phyloP scores from a whole-genome alignment of 2,888 invertebrate species.

The Petrophora chlorosata region DNA sequence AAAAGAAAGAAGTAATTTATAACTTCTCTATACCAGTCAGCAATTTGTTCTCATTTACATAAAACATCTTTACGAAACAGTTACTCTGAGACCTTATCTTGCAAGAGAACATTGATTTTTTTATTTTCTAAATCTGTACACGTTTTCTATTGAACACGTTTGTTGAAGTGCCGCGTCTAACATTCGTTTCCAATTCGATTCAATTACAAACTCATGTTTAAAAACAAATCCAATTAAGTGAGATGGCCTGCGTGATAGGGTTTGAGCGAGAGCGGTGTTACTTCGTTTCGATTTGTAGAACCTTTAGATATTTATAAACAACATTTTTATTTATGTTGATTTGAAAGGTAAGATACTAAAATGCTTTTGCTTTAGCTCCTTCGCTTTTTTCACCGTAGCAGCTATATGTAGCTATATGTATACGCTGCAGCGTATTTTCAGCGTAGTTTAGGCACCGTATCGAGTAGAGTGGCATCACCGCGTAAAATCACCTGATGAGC shows the following conservation, averaged over 20 bases:
- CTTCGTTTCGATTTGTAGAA: too few species aligned
- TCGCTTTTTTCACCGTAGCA: too few species aligned
- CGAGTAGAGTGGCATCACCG: too few species aligned
- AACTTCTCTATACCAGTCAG: conserved; percentile 9
- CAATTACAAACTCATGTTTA: conserved; percentile 71
- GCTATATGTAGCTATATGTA: too few species aligned
- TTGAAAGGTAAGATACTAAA: too few species aligned
- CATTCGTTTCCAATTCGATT: conserved; percentile 63
- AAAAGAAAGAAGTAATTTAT: too few species aligned
- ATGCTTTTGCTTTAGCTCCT: too few species aligned
- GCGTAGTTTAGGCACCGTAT: too few species aligned
- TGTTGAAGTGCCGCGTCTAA: conserved; percentile 45
- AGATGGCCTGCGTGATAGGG: conserved; percentile 32
- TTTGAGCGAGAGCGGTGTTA: conserved; percentile 19
- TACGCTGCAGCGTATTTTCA: too few species aligned
- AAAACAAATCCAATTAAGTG: conserved; percentile 61
- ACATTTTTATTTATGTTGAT: too few species aligned
- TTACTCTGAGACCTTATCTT: conserved; percentile 20
- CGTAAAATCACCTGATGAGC: too few species aligned
- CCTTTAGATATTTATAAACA: too few species aligned
- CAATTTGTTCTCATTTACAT: conserved; percentile 24
- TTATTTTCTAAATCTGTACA: conserved; percentile 48
- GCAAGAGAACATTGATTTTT: conserved; percentile 28
- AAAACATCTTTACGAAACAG: conserved; percentile 20
- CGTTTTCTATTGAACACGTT: conserved; percentile 39